A percentile compares a stretch with the other conserved stretches of the same genome.
These are phyloP conservation scores for Ornithorhynchus anatinus DNA, from an alignment of 2,113 vertebrate genomes.

Conservation along the genomic window DNA sequence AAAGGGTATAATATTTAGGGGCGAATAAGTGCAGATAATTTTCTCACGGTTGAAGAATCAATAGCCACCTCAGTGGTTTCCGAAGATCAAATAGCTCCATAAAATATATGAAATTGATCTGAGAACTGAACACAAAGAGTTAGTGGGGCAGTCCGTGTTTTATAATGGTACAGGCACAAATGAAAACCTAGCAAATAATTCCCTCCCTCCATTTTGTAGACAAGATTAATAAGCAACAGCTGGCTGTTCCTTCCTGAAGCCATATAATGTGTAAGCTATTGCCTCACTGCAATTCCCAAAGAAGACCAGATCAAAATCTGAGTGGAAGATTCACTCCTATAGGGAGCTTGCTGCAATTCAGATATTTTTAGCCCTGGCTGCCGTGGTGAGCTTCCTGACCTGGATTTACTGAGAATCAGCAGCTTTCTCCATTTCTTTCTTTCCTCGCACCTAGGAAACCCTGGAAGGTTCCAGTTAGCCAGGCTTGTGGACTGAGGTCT, in stretches of 20 bases:
- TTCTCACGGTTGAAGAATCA: neutral
- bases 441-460: too few species aligned
- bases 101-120: neutral
- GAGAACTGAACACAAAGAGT: constrained; percentile 1
- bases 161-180: neutral
- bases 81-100: neutral
- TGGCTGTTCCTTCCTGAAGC: constrained; percentile 9
- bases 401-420: too few species aligned
- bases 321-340: too few species aligned
- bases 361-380: too few species aligned
- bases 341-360: too few species aligned
- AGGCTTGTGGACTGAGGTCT: too few species aligned
- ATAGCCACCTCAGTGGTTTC: neutral
- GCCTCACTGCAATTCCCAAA: neutral
- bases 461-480: too few species aligned
- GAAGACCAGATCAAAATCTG: too few species aligned
- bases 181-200: constrained; percentile 18
- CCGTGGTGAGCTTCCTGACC: too few species aligned
- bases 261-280: neutral
- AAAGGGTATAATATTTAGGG: neutral
- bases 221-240: constrained; percentile 12
- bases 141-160: neutral
- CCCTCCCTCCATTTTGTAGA: neutral
- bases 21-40: neutral
- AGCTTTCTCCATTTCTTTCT: too few species aligned